A percentile compares a stretch with the other conserved stretches of the same genome.
phyloP scores from a whole-genome alignment of 2,888 invertebrate genomes.

The Coecobrya sp. region DNA sequence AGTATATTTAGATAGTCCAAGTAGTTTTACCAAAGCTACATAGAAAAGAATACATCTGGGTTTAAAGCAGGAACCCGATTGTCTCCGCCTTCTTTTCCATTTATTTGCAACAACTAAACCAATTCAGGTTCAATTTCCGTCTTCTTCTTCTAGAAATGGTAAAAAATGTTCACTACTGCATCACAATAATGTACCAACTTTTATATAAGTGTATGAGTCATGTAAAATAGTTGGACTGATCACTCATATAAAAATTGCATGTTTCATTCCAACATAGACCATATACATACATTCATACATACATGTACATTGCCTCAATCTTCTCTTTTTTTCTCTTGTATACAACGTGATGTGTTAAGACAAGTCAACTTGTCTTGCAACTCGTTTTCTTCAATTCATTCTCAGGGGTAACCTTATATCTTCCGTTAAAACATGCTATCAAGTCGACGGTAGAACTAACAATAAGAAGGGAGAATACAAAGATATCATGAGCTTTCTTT shows the following conservation, averaged over 20 bases:
- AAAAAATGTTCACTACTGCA: neutral
- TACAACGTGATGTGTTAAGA: conserved; percentile 20
- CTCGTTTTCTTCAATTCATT: conserved; percentile 63
- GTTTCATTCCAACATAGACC: no score
- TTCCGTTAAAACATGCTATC: conserved; percentile 22
- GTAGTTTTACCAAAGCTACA: neutral
- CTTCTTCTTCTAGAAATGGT: conserved; percentile 36
- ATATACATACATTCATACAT: neutral
- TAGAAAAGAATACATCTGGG: neutral
- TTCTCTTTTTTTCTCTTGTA: conserved; percentile 9
- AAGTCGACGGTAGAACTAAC: neutral
- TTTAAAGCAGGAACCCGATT: conserved; percentile 28
- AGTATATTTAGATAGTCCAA: neutral
- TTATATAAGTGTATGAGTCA: conserved; percentile 21
- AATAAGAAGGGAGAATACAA: neutral
- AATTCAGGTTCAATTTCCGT: conserved; percentile 77
- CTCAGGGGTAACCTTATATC: conserved; percentile 63
- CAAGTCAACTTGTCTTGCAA: conserved; percentile 64
- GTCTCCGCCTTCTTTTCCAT: conserved; percentile 60
- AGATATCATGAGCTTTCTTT: conserved; percentile 19
- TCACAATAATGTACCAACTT: neutral
- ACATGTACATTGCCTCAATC: neutral
- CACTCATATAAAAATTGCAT: conserved; percentile 59
- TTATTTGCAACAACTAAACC: conserved; percentile 70
- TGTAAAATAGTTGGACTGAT: conserved; percentile 52